Percentiles rank a stretch among this genome's conserved stretches.
phyloP scores from a whole-genome alignment of 2,888 invertebrate species.

The Drosophila subquinaria region DNA sequence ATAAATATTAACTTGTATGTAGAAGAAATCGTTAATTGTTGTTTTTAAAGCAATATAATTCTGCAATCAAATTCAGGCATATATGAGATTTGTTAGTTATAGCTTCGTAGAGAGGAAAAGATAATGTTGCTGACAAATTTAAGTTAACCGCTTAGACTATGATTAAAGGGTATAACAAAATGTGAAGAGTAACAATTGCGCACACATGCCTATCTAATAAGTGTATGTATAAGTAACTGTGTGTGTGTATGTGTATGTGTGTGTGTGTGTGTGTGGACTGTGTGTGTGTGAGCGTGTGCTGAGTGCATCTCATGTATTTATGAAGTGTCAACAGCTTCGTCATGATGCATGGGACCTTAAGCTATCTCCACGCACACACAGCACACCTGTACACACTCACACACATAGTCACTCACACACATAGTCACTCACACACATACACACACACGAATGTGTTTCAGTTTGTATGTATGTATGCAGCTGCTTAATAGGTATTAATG shows the following conservation, averaged over 20 bases:
- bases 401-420: no score
- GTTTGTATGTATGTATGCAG: constrained; percentile 33
- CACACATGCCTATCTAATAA: constrained; percentile 18
- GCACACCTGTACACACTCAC: constrained; percentile 12
- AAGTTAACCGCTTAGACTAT: background rate
- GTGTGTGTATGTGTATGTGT: constrained; percentile 24
- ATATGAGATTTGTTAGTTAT: no score
- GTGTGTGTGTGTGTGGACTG: constrained; percentile 16
- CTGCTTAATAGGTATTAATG: constrained; percentile 60
- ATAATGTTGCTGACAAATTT: background rate
- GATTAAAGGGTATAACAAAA: constrained; percentile 48
- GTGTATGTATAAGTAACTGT: constrained; percentile 5
- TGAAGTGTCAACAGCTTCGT: constrained; percentile 78
- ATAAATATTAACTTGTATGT: no score
- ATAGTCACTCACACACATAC: background rate
- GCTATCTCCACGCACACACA: constrained; percentile 56
- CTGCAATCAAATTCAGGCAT: no score
- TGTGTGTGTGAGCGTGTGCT: constrained; percentile 37
- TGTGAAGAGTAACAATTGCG: constrained; percentile 62
- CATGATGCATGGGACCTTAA: constrained; percentile 75
- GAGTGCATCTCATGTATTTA: constrained; percentile 79
- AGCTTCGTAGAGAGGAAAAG: no score
- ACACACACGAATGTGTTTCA: no score
- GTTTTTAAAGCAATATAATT: no score
- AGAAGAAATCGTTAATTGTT: no score